phyloP scores from a whole-genome alignment of 1,140 invertebrate species.

The Pseudomyrmex flavicornis region DNA sequence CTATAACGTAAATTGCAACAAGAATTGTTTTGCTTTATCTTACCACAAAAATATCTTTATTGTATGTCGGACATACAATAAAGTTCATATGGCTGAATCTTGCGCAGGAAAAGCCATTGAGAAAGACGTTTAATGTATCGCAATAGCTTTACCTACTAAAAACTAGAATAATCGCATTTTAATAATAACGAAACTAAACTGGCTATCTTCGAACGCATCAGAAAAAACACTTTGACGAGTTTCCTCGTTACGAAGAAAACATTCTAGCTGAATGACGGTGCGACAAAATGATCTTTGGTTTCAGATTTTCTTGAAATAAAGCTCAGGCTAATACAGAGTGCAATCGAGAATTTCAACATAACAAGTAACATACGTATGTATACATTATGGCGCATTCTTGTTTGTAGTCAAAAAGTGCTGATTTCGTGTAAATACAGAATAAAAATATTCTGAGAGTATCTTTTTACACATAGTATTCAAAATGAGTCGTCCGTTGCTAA shows the following conservation, averaged over 20 bases:
- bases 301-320: not conserved
- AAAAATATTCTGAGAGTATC: slow-evolving; percentile 6
- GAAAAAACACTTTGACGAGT: slow-evolving; percentile 25
- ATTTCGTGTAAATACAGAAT: slow-evolving; percentile 49
- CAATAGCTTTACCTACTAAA: slow-evolving; percentile 46
- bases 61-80: not conserved
- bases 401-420: slow-evolving; percentile 26
- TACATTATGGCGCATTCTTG: not conserved
- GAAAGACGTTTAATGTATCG: slow-evolving; percentile 54
- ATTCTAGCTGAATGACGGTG: not conserved
- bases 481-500: slow-evolving; percentile 79
- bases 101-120: slow-evolving; percentile 20
- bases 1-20: slow-evolving; percentile 14
- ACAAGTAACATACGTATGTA: not conserved
- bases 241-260: not conserved
- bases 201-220: not conserved
- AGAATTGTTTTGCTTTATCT: slow-evolving; percentile 11
- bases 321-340: not conserved
- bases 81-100: slow-evolving; percentile 33
- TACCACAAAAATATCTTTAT: slow-evolving; percentile 13
- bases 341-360: slow-evolving; percentile 22
- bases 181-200: slow-evolving; percentile 16
- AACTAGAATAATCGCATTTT: slow-evolving; percentile 24
- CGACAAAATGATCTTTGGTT: slow-evolving; percentile 30
- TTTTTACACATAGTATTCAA: slow-evolving; percentile 64